These are phyloP conservation scores for Oenanthe melanoleuca DNA, from an alignment of 2,113 vertebrate genomes.

Conservation along the genomic window DNA sequence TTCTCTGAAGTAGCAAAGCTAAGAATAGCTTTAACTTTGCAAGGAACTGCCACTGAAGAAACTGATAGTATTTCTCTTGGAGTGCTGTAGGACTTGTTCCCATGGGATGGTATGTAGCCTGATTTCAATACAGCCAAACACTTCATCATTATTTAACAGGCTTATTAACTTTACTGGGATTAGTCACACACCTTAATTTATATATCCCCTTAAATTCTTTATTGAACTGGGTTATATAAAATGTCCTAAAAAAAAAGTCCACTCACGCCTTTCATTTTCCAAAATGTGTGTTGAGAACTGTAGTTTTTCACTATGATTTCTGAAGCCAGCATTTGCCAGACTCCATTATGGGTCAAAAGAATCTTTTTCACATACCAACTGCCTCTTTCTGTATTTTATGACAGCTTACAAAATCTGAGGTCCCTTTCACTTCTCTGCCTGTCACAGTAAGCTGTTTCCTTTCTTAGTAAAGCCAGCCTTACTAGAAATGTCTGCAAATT, in stretches of 20 bases:
- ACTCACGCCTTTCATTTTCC: background rate
- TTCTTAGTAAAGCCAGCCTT: background rate
- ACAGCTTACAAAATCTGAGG: background rate
- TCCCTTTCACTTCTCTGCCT: background rate
- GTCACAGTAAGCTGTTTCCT: background rate
- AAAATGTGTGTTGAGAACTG: background rate
- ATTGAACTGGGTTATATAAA: background rate
- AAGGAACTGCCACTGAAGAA: background rate
- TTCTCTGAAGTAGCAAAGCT: background rate
- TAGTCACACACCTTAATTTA: conserved; percentile 20
- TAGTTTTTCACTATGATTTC: background rate
- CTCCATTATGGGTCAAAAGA: background rate
- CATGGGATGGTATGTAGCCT: background rate
- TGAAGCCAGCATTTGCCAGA: background rate
- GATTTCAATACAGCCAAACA: conserved; percentile 24
- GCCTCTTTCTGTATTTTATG: background rate
- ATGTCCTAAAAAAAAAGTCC: background rate
- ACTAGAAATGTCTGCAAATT: background rate
- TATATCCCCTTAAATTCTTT: conserved; percentile 8
- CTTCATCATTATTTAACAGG: conserved; percentile 7
- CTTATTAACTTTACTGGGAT: conserved; percentile 8
- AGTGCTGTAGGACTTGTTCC: background rate
- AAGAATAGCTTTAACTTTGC: conserved; percentile 17
- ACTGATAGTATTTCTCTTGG: conserved; percentile 1
- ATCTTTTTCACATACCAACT: background rate